phyloP scores from a whole-genome alignment of 2,888 invertebrate species.

The Tromatobia lineatoria region DNA sequence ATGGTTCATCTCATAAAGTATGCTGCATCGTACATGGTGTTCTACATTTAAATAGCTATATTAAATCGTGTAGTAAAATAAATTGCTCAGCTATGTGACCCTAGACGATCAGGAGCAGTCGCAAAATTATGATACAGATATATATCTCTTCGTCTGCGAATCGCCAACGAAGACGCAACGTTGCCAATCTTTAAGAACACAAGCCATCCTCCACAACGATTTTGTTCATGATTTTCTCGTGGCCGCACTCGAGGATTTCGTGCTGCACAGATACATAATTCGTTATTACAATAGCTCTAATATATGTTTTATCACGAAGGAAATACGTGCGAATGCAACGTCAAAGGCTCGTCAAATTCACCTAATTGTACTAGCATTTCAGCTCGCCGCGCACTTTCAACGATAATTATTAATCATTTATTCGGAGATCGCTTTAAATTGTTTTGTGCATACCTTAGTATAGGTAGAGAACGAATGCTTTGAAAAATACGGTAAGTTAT shows the following conservation, averaged over 20 bases:
- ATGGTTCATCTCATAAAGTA: conserved; percentile 43
- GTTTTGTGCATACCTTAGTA: conserved; percentile 30
- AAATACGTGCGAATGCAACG: conserved; percentile 64
- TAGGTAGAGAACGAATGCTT: conserved; percentile 45
- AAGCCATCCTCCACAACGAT: conserved; percentile 46
- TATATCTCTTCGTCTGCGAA: conserved; percentile 27
- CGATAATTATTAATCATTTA: conserved; percentile 18
- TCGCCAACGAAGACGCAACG: conserved; percentile 28
- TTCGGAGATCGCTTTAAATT: conserved; percentile 33
- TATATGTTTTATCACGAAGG: conserved; percentile 62
- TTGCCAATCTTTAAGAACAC: conserved; percentile 46
- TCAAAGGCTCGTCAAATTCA: conserved; percentile 60
- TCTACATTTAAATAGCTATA: conserved; percentile 62
- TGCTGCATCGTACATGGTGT: conserved; percentile 54
- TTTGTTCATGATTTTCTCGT: conserved; percentile 70
- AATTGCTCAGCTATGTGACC: conserved; percentile 61
- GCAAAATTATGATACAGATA: conserved; percentile 57
- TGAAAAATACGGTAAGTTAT: conserved; percentile 34
- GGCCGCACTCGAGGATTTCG: conserved; percentile 67
- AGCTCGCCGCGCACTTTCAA: conserved; percentile 9
- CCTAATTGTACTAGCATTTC: conserved; percentile 46
- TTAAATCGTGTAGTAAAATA: conserved; percentile 67
- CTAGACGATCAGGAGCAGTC: conserved; percentile 43
- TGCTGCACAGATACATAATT: conserved; percentile 74
- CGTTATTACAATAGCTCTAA: conserved; percentile 48